Evolutionary conservation across 1,140 invertebrate genomes (phyloP).

Genomic region (Drosophila nasuta): DNA sequence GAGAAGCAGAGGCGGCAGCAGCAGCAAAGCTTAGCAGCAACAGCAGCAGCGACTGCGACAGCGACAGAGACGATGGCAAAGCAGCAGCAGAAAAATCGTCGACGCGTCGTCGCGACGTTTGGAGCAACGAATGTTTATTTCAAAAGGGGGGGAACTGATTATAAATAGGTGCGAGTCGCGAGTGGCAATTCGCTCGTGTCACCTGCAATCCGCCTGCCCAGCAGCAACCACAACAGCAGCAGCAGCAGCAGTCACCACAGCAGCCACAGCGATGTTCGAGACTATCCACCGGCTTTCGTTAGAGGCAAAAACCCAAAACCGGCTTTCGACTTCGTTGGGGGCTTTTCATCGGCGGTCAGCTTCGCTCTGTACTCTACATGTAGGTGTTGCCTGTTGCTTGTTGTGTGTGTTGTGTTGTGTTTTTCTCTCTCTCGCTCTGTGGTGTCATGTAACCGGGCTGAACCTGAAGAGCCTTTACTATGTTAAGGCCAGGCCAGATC

Average conservation of each 20-base stretch:
- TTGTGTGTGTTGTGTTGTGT: too few species aligned
- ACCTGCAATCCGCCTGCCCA: conserved; percentile 24
- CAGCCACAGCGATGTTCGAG: conserved; percentile 53
- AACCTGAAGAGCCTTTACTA: conserved; percentile 22
- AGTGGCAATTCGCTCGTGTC: conserved; percentile 53
- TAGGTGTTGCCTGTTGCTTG: not conserved
- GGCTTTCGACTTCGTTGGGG: conserved; percentile 26
- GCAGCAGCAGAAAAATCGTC: conserved; percentile 59
- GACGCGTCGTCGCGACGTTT: conserved; percentile 42
- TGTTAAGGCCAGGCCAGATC: conserved; percentile 15
- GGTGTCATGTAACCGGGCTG: conserved; percentile 42
- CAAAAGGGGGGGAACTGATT: conserved; percentile 59
- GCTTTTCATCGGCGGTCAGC: conserved; percentile 34
- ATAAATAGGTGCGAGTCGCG: conserved; percentile 66
- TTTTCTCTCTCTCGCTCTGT: too few species aligned
- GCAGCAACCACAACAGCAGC: conserved; percentile 8
- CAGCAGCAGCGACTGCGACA: conserved; percentile 7
- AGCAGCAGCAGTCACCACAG: not conserved
- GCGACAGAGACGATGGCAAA: conserved; percentile 1
- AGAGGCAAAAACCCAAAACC: conserved; percentile 45
- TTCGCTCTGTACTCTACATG: not conserved
- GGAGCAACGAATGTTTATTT: conserved; percentile 36
- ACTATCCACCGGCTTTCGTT: conserved; percentile 74
- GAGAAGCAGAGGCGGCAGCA: conserved; percentile 46
- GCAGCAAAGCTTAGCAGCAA: conserved; percentile 31